Evolutionary conservation across 2,797 vertebrate species (phyloP), one percentile per base, ranked within the genome.

Genomic region (Darevskia nairensis): DNA sequence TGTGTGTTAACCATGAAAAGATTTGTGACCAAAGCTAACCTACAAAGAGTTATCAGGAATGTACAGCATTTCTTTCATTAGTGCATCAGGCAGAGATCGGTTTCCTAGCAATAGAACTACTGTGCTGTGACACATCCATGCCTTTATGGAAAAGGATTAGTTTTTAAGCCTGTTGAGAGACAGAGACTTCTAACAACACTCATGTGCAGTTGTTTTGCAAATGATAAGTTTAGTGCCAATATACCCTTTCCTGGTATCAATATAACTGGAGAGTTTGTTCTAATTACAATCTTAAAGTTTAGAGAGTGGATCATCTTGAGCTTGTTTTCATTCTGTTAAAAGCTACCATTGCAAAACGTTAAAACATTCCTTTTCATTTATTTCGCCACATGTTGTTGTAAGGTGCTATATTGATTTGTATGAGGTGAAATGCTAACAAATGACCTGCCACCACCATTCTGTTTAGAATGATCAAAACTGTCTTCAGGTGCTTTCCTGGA

Each of bases 61-160:
- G n/a, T 8, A 23, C 27, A 46, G 29, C 8, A 50, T 2, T 75
- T 10, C 59, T 89, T 64, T 64, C 23, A 81, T 89, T 85, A 66
- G 55, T 72, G 39, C 11, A 74, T 50, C 68, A 80, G 39, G 13
- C 68, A 85, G 35, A 2, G 78, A 81, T 64, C 69, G 23, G 41
- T 66, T 50, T 85, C 83, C n/a, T 89, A 74, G 66, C 69, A 75
- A 80, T 46, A 46, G 39, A 80, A 64, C 13, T 74, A n/a, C 50
- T 68, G 25, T 71, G 15, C 25, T 61, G 32, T 80, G 25, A 72
- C 39, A 64, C 46, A 74, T 80, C 68, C 17, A 74, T 32, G 25
- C 80, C 50, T 29, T 66, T 80, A 46, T 66, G 41, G n/a, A 80
- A 80, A 89, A 35, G 50, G 76, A 80, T 75, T 80, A 55, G 5